Evolutionary conservation across 2,113 vertebrate species (phyloP).

Genomic region (Neogobius melanostomus): DNA sequence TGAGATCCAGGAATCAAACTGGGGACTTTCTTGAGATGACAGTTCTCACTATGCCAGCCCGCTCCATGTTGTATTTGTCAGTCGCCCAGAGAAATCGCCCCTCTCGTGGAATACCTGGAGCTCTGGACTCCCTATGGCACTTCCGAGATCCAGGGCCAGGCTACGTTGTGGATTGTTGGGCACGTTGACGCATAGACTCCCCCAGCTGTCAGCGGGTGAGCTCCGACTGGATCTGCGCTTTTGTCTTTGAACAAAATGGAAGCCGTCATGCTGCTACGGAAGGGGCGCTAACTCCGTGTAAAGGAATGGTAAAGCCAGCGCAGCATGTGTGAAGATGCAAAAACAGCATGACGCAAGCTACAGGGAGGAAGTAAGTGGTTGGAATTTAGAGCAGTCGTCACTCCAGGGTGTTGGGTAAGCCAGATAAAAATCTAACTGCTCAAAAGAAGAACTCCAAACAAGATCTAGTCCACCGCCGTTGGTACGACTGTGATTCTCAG

Average conservation of each 20-base stretch:
- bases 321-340: not conserved
- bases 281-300: constrained; percentile 8
- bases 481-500: no score
- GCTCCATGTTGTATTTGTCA: not conserved
- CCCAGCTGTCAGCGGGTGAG: not conserved
- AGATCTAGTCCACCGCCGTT: no score
- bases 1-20: no score
- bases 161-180: constrained; percentile 2
- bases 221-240: constrained; percentile 53
- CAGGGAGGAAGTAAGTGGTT: not conserved
- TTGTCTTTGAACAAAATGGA: constrained; percentile 52
- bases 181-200: not conserved
- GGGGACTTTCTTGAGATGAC: no score
- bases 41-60: no score
- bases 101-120: constrained; percentile 19
- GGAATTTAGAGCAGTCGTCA: not conserved
- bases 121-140: not conserved
- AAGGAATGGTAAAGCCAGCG: constrained; percentile 8
- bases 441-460: constrained; percentile 8
- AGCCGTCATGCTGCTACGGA: constrained; percentile 50
- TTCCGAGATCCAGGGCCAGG: constrained; percentile 11
- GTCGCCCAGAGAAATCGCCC: constrained; percentile 38
- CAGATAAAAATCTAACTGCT: constrained; percentile 1
- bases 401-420: not conserved
- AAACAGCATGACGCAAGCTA: constrained; percentile 3